These are phyloP conservation scores for Zapus hudsonius DNA, from an alignment of 2,113 vertebrate genomes.

Conservation along the genomic window DNA sequence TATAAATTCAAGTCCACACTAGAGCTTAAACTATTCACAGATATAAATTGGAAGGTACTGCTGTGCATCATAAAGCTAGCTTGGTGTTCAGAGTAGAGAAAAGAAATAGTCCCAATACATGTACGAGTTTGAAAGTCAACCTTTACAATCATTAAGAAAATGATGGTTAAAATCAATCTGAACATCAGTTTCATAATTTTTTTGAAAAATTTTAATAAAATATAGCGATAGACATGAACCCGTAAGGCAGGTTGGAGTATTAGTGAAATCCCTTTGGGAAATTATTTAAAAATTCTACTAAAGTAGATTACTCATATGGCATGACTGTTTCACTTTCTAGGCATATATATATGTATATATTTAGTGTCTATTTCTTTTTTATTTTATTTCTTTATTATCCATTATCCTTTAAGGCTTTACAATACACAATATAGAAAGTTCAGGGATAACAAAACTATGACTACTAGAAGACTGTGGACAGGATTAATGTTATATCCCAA, in stretches of 20 bases:
- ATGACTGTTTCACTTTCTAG: neutral
- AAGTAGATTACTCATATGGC: neutral
- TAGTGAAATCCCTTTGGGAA: neutral
- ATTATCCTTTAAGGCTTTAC: no score
- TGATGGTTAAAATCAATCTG: neutral
- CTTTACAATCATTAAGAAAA: neutral
- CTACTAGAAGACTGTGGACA: no score
- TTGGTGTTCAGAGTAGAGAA: neutral
- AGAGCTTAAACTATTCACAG: neutral
- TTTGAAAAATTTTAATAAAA: neutral
- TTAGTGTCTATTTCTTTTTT: no score
- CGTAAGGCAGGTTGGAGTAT: neutral
- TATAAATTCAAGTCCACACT: neutral
- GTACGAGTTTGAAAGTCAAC: neutral
- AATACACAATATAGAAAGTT: no score
- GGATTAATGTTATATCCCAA: no score
- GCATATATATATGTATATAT: no score
- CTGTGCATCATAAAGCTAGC: neutral
- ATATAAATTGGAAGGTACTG: neutral
- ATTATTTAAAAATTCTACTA: neutral
- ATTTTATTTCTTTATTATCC: no score
- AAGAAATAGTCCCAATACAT: neutral
- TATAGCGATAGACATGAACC: neutral
- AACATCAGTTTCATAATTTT: neutral
- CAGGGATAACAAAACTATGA: no score